Percentiles rank a stretch among this genome's conserved stretches.
Evolutionary conservation across 2,888 invertebrate genomes (phyloP).

Genomic region (Eudemis profundana): DNA sequence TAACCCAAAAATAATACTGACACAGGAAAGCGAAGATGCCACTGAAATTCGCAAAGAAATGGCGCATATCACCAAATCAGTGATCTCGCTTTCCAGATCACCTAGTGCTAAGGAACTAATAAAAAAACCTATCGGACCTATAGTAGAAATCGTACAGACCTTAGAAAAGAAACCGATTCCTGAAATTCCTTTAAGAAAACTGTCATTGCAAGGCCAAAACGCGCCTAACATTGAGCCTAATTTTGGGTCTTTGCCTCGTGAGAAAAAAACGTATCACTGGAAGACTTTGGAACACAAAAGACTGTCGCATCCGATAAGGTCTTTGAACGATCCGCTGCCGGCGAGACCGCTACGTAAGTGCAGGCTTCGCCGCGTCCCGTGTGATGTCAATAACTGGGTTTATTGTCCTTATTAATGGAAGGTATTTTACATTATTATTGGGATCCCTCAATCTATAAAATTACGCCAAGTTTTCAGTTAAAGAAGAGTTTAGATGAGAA

Average conservation of each 20-base stretch:
- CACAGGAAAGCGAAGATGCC: slow-evolving; percentile 25
- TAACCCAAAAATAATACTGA: slow-evolving; percentile 45
- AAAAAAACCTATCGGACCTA: slow-evolving; percentile 56
- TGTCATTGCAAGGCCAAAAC: slow-evolving; percentile 69
- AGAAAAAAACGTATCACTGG: slow-evolving; percentile 73
- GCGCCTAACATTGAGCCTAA: slow-evolving; percentile 57
- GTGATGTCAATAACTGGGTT: slow-evolving; percentile 73
- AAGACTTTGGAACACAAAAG: slow-evolving; percentile 79
- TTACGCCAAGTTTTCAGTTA: too few species aligned
- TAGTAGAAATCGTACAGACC: slow-evolving; percentile 63
- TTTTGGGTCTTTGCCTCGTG: slow-evolving; percentile 70
- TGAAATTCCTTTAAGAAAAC: slow-evolving; percentile 60
- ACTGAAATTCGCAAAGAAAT: slow-evolving; percentile 58
- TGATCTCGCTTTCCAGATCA: slow-evolving; percentile 72
- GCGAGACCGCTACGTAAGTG: slow-evolving; percentile 76
- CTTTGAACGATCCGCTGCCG: slow-evolving; percentile 71
- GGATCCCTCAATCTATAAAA: too few species aligned
- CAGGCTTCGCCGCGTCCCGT: slow-evolving; percentile 48
- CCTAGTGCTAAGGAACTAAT: slow-evolving; percentile 68
- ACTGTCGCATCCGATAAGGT: slow-evolving; percentile 75
- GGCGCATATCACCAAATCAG: slow-evolving; percentile 67
- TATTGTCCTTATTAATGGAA: slow-evolving; percentile 23
- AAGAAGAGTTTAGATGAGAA: too few species aligned
- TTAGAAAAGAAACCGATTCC: slow-evolving; percentile 59
- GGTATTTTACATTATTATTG: slow-evolving; percentile 8